These are phyloP conservation scores for Tetrao urogallus DNA, from an alignment of 2,113 vertebrate genomes.

Conservation along the genomic window DNA sequence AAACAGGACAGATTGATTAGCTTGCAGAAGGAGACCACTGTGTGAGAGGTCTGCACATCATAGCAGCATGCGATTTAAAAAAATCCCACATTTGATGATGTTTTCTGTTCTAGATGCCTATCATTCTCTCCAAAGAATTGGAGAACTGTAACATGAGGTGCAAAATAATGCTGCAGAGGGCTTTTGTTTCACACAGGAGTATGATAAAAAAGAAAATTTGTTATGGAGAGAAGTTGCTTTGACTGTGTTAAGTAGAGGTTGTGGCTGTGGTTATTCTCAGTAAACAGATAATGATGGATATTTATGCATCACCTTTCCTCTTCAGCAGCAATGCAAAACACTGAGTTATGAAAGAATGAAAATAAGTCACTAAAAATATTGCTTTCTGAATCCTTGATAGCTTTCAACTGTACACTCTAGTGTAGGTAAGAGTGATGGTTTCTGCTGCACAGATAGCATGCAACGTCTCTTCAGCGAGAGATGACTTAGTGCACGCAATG, in stretches of 20 bases:
- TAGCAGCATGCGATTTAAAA: background rate
- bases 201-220: background rate
- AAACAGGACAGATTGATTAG: background rate
- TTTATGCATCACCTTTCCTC: background rate
- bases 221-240: background rate
- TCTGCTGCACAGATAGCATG: background rate
- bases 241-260: background rate
- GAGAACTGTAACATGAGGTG: background rate
- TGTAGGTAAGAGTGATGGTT: background rate
- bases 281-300: background rate
- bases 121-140: accelerated
- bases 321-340: background rate
- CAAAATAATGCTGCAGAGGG: background rate
- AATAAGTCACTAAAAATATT: background rate
- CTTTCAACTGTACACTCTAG: background rate
- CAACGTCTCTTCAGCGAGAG: background rate
- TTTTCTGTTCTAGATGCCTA: background rate
- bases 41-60: background rate
- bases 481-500: background rate
- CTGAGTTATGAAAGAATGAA: background rate
- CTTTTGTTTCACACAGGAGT: background rate
- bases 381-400: background rate
- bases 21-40: background rate
- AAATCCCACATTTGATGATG: background rate
- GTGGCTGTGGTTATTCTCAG: background rate